Evolutionary conservation across 2,888 invertebrate genomes (phyloP).

Genomic region (Barypeithes pellucidus): DNA sequence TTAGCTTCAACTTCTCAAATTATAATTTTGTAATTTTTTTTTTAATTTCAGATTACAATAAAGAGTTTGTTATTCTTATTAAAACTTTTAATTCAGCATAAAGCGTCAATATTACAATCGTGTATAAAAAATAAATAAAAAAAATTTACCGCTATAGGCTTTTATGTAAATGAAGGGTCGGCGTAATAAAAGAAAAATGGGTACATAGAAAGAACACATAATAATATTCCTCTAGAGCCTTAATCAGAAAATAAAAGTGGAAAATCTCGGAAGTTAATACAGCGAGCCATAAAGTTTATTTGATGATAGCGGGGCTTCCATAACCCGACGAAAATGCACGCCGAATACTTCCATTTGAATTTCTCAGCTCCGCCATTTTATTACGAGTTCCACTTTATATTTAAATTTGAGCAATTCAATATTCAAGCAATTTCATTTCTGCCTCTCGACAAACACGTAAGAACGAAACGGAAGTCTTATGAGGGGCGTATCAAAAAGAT

Average conservation of each 20-base stretch:
- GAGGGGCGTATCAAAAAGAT: slow-evolving; percentile 55
- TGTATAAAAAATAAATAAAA: slow-evolving; percentile 18
- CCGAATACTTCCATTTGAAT: slow-evolving; percentile 60
- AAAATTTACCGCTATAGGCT: slow-evolving; percentile 2
- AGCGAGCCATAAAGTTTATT: slow-evolving; percentile 61
- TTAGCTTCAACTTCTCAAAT: no score
- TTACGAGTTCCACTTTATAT: slow-evolving; percentile 70
- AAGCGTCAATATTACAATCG: background rate
- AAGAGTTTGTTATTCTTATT: no score
- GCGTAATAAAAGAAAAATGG: slow-evolving; percentile 23
- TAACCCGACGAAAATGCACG: slow-evolving; percentile 57
- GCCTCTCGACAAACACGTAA: slow-evolving; percentile 58
- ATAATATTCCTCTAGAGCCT: slow-evolving; percentile 41
- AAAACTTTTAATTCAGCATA: no score
- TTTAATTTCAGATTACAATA: no score
- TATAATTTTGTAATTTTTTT: no score
- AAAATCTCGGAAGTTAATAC: slow-evolving; percentile 59
- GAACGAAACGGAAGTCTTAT: slow-evolving; percentile 62
- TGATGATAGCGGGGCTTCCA: slow-evolving; percentile 58
- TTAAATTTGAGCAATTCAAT: slow-evolving; percentile 70
- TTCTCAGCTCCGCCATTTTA: slow-evolving; percentile 62
- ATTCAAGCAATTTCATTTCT: slow-evolving; percentile 70
- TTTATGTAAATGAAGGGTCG: slow-evolving; percentile 21
- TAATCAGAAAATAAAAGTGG: slow-evolving; percentile 55
- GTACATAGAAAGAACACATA: slow-evolving; percentile 37